A percentile compares a stretch with the other conserved stretches of the same genome.
These are phyloP conservation scores for Hystrix cristata DNA, from an alignment of 2,113 vertebrate species.

Conservation along the genomic window DNA sequence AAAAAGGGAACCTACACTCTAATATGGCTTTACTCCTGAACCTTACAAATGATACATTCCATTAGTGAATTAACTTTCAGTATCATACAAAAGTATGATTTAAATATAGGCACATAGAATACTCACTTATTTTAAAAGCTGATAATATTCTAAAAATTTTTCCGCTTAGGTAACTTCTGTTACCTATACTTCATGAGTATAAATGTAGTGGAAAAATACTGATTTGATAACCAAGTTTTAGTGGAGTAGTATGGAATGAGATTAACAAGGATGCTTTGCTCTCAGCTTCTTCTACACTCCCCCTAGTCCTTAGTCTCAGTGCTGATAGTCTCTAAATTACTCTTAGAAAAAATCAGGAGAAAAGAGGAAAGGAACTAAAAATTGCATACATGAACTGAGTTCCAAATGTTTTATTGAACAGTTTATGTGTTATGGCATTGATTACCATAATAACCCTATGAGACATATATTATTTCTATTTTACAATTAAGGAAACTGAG, in stretches of 20 bases:
- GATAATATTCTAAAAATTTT: conserved; percentile 56
- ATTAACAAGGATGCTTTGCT: conserved; percentile 28
- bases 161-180: conserved; percentile 1
- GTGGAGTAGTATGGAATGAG: neutral
- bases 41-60: conserved; percentile 61
- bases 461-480: conserved; percentile 29
- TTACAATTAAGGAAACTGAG: conserved; percentile 18
- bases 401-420: neutral
- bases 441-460: neutral
- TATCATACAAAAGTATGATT: conserved; percentile 48
- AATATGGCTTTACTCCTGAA: neutral
- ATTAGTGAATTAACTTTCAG: conserved; percentile 51
- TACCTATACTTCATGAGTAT: neutral
- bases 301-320: neutral
- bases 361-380: neutral
- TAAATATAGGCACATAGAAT: conserved; percentile 19
- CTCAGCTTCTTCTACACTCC: neutral
- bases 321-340: conserved; percentile 33
- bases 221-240: neutral
- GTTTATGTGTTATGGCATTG: neutral
- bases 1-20: conserved; percentile 29
- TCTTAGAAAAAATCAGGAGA: conserved; percentile 48
- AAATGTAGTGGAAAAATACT: neutral
- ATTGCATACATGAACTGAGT: conserved; percentile 4
- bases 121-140: conserved; percentile 57